Evolutionary conservation across 2,113 vertebrate genomes (phyloP).

Genomic region (Hiodon tergisus): DNA sequence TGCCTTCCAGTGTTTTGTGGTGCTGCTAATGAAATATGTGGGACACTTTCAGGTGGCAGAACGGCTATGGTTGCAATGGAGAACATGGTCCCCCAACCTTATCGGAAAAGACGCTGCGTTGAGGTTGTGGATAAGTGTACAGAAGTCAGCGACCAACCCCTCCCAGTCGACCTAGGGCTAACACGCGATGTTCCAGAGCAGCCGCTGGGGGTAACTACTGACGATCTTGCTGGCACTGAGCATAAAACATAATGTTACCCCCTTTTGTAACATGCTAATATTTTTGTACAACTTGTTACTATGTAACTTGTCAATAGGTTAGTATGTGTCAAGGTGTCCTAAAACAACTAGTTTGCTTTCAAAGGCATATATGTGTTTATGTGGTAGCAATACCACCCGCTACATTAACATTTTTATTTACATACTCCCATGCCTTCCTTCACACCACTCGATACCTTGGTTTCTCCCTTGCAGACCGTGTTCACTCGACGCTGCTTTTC

Average conservation of each 20-base stretch:
- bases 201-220: conserved; percentile 43
- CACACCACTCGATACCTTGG: background rate
- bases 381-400: background rate
- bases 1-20: background rate
- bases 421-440: background rate
- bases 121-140: conserved; percentile 48
- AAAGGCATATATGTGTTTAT: background rate
- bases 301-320: background rate
- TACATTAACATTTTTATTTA: too few species aligned
- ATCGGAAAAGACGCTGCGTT: conserved; percentile 50
- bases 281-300: background rate
- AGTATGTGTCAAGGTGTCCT: background rate
- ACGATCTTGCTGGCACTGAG: background rate
- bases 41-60: conserved; percentile 39
- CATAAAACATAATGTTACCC: background rate
- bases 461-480: background rate
- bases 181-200: background rate
- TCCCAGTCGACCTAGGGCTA: background rate
- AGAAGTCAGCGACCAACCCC: conserved; percentile 31
- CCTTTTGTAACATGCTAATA: background rate
- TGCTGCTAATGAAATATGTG: background rate
- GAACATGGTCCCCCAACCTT: conserved; percentile 36
- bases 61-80: conserved; percentile 46
- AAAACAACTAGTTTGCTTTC: too few species aligned
- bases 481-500: background rate